Conservation (phyloP, 2,113 vertebrate species). For the Takifugu bimaculatus region DNA sequence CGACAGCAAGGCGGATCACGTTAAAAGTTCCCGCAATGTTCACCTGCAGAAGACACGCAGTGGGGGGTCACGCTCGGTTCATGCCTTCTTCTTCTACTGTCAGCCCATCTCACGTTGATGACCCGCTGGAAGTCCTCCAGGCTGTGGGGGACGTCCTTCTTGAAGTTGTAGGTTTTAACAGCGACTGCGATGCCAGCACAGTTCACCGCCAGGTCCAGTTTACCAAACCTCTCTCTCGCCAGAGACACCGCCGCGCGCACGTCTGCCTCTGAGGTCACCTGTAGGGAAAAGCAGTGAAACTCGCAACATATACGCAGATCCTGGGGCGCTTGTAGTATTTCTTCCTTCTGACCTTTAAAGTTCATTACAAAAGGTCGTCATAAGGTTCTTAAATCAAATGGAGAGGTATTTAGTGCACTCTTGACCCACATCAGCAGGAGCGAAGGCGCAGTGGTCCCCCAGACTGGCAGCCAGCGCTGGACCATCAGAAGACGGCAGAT, state of each 20-base stretch:
- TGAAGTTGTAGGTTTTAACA: constrained; percentile 85
- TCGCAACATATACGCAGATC: too few relatives aligned
- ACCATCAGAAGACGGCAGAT: constrained; percentile 81
- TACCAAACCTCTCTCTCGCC: constrained; percentile 80
- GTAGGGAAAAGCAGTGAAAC: neutral
- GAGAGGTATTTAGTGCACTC: neutral
- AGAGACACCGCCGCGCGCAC: constrained; percentile 77
- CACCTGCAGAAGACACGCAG: constrained; percentile 65
- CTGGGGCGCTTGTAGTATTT: too few relatives aligned
- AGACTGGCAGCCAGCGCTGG: constrained; percentile 74
- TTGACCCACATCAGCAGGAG: constrained; percentile 81
- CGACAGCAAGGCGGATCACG: constrained; percentile 81
- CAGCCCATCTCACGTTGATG: constrained; percentile 75
- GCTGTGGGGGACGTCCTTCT: constrained; percentile 78
- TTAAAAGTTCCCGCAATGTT: constrained; percentile 90
- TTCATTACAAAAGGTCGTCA: too few relatives aligned
- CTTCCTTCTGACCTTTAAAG: neutral
- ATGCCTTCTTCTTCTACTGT: neutral
- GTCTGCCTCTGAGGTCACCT: constrained; percentile 87
- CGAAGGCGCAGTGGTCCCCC: constrained; percentile 82
- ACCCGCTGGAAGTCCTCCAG: constrained; percentile 88
- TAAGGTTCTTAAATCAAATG: too few relatives aligned
- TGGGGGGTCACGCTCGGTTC: too few relatives aligned
- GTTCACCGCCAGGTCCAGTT: constrained; percentile 84
- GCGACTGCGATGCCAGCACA: constrained; percentile 90